Evolutionary conservation across 2,797 vertebrate genomes (phyloP).

Genomic region (Champsocephalus esox): DNA sequence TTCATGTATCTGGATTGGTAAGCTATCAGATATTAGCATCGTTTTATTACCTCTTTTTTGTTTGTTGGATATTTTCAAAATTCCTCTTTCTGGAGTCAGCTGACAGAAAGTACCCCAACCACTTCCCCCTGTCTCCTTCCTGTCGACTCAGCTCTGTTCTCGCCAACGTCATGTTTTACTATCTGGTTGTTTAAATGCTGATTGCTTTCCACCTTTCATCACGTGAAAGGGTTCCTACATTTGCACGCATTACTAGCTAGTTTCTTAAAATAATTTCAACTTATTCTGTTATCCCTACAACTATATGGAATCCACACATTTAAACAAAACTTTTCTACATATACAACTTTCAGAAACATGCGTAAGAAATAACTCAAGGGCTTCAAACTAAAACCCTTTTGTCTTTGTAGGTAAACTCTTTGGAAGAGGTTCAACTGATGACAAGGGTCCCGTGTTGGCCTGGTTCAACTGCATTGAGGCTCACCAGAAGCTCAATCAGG

Average conservation of each 20-base stretch:
- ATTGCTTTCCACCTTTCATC: background rate
- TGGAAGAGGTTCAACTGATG: constrained; percentile 95
- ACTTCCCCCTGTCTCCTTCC: constrained; percentile 32
- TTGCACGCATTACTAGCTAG: background rate
- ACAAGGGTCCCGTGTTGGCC: constrained; percentile 96
- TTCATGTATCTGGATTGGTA: too few species aligned
- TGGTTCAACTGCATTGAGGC: constrained; percentile 97
- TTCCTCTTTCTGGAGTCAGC: constrained; percentile 52
- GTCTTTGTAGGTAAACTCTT: constrained; percentile 90
- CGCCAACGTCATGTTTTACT: constrained; percentile 24
- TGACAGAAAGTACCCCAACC: constrained; percentile 46
- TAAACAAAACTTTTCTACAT: background rate
- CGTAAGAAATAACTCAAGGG: background rate
- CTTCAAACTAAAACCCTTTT: background rate
- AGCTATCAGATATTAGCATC: too few species aligned
- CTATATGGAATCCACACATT: background rate
- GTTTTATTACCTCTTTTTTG: background rate
- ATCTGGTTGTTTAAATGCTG: background rate
- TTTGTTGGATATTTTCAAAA: background rate
- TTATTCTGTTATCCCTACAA: background rate
- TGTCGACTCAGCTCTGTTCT: constrained; percentile 38
- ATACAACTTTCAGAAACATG: background rate
- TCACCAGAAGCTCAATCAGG: constrained; percentile 92
- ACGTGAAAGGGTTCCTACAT: background rate
- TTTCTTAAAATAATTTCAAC: background rate